Conservation (phyloP, 1,140 invertebrate species). For the Harlomillsia oculata region DNA sequence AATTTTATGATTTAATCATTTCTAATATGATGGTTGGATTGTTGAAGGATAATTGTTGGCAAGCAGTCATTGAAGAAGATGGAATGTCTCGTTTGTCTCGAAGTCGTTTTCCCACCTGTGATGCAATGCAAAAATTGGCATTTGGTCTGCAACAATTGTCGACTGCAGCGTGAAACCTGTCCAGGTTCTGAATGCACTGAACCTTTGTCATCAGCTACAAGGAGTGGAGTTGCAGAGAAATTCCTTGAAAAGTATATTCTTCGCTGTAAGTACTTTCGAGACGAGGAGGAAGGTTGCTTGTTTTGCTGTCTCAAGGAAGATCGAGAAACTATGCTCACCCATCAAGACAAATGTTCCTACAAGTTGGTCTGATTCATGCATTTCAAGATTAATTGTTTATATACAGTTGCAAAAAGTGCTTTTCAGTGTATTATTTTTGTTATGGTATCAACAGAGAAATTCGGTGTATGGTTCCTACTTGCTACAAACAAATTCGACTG, state of each 20-base stretch:
- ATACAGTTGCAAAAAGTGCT: too few relatives aligned
- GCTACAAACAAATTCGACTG: slow-evolving; percentile 9
- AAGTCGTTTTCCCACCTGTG: slow-evolving; percentile 20
- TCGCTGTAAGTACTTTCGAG: slow-evolving; percentile 17
- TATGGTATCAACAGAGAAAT: slow-evolving; percentile 11
- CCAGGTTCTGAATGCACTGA: slow-evolving; percentile 16
- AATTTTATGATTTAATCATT: too few relatives aligned
- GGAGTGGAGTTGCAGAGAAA: slow-evolving; percentile 21
- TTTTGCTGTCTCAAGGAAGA: slow-evolving; percentile 14
- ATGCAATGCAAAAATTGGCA: slow-evolving; percentile 28
- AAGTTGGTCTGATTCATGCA: too few relatives aligned
- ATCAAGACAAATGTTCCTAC: slow-evolving; percentile 21
- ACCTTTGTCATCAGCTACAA: slow-evolving; percentile 7
- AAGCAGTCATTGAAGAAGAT: slow-evolving; percentile 11
- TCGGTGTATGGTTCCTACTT: slow-evolving; percentile 22
- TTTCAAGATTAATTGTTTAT: too few relatives aligned
- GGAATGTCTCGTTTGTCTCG: slow-evolving; percentile 12
- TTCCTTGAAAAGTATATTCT: slow-evolving; percentile 23
- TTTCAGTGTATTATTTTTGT: slow-evolving; percentile 4
- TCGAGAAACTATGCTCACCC: slow-evolving; percentile 14
- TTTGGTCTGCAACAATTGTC: slow-evolving; percentile 22
- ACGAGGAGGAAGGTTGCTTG: slow-evolving; percentile 17
- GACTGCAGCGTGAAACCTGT: slow-evolving; percentile 2
- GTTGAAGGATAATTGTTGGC: background rate
- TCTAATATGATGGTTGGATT: background rate